Base-by-base conservation (phyloP, 2,113 vertebrate species). In the Cranoglanis bouderius region DNA sequence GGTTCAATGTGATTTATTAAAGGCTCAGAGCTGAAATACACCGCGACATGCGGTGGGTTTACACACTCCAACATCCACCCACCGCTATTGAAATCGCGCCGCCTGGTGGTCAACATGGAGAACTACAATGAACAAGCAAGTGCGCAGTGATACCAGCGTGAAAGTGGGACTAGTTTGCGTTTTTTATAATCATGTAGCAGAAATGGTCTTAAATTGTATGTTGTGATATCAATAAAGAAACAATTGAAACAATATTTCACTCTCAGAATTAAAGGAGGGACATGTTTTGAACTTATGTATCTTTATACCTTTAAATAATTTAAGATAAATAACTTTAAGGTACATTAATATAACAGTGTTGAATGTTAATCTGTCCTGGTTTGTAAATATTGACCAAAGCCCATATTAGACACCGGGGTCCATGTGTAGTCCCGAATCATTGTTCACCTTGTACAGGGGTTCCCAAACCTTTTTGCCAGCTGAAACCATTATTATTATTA, bases 61-160 rank as follows among this genome's bases (percentile, higher is more conserved):
- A 19, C 40, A 46, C 35, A 29, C 55, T 21, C 8, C 18, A 13
- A 70, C 43, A 9, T 59, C 57, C 16, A 49, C 57, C 29, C 67
- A 38, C 32, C 3, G 63, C 26, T 14, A 18, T 40, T 43, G 26
- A 59, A 24, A 78, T 26, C 75, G 83, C 85, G n/a, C 87, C 81
- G 16, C 57, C 90, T 74, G 16, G 81, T 89, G 87, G 85, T n/a
- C 70, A 87, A 40, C 40, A 40, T 32, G 57, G 21, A 65, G 70
- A 83, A 86, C 29, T 21, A 65, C 87, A 29, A 85, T 8, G 2
- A 70, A 59, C 5, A 4, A 4, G 16, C 18, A 35, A 21, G 80
- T 24, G 51, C 16, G 51, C 51, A 82, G 51, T 9, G 14, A 40
- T 1, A 40, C 6, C 1, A 43, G 3, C 16, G 67, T 19, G 32